phyloP scores from a whole-genome alignment of 2,888 invertebrate genomes.

The Empis livida region DNA sequence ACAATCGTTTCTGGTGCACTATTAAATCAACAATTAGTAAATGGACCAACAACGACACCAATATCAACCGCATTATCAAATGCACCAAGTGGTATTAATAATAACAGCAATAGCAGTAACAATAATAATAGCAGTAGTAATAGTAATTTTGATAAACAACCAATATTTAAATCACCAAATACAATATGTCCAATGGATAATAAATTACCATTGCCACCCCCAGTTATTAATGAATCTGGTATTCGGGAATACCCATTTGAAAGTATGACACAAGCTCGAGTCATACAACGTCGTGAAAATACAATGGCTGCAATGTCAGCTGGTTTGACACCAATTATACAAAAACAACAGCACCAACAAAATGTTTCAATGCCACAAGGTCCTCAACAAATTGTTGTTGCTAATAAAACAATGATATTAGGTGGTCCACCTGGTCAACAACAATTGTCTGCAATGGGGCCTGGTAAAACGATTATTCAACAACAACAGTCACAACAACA shows the following conservation, averaged over 20 bases:
- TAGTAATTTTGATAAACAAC: constrained; percentile 13
- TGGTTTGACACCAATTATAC: constrained; percentile 1
- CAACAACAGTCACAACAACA: constrained; percentile 3
- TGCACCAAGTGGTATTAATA: background rate
- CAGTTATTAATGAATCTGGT: constrained; percentile 35
- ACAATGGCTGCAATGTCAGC: constrained; percentile 35
- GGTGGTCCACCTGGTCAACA: constrained; percentile 9
- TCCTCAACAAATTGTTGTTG: constrained; percentile 20
- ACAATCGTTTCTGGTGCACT: background rate
- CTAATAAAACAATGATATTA: background rate
- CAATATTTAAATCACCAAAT: constrained; percentile 62
- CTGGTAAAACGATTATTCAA: background rate
- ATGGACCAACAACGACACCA: constrained; percentile 11
- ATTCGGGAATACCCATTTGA: constrained; percentile 67
- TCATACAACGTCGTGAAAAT: constrained; percentile 63
- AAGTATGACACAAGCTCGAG: constrained; percentile 82
- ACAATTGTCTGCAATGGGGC: background rate
- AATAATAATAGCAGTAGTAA: background rate
- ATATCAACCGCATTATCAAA: constrained; percentile 12
- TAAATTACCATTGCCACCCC: constrained; percentile 46
- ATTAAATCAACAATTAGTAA: background rate
- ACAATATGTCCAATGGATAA: constrained; percentile 78
- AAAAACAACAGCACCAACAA: constrained; percentile 14
- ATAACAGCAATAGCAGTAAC: background rate
- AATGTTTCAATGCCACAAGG: constrained; percentile 18